These are phyloP conservation scores for Charina bottae DNA, from an alignment of 2,113 vertebrate species.

Conservation along the genomic window DNA sequence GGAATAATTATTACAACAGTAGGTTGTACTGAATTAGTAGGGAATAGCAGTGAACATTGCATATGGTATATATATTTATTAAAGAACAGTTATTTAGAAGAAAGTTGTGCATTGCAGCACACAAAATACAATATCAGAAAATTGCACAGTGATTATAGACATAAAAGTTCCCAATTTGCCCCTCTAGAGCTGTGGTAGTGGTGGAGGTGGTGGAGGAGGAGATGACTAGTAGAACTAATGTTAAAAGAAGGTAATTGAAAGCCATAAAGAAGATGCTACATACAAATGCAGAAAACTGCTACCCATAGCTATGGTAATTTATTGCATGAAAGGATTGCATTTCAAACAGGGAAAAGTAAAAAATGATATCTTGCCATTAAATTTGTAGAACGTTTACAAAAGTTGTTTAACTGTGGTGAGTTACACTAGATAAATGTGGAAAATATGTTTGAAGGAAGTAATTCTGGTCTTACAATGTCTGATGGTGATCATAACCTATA, in stretches of 20 bases:
- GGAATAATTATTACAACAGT: neutral
- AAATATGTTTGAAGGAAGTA: constrained; percentile 36
- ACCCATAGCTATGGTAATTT: neutral
- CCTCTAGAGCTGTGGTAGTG: neutral
- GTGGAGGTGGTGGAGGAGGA: neutral
- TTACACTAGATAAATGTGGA: constrained; percentile 25
- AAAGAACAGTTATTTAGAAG: neutral
- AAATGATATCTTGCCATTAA: neutral
- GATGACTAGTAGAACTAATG: neutral
- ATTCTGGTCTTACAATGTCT: constrained; percentile 37
- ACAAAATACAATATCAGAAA: neutral
- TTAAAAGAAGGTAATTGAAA: neutral
- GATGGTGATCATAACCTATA: constrained; percentile 43
- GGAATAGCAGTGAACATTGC: neutral
- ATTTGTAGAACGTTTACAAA: constrained; percentile 5
- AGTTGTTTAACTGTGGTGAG: constrained; percentile 27
- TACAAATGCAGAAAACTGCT: neutral
- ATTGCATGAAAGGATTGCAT: neutral
- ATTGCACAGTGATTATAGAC: neutral
- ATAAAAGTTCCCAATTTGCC: neutral
- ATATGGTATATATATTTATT: neutral
- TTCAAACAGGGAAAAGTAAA: neutral
- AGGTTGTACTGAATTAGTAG: neutral
- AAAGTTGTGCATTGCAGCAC: neutral
- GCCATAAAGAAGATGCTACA: neutral